Conservation (phyloP, 2,113 vertebrate genomes). For the Charina bottae region DNA sequence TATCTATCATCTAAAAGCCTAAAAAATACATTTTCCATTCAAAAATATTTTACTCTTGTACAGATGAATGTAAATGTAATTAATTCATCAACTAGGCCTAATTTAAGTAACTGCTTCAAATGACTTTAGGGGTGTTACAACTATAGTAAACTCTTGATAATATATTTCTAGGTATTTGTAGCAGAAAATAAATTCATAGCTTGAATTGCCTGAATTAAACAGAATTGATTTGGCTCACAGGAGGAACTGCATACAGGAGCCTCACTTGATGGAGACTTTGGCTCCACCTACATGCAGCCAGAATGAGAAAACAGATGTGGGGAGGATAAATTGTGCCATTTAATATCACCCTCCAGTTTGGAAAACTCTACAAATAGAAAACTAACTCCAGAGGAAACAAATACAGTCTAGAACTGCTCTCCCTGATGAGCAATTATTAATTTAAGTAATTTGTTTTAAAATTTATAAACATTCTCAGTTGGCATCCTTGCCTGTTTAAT, state of each 20-base stretch:
- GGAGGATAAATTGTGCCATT: too few species aligned
- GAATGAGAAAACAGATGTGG: neutral
- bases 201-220: neutral
- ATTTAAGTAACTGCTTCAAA: neutral
- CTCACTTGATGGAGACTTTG: neutral
- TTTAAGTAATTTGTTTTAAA: neutral
- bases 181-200: neutral
- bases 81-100: neutral
- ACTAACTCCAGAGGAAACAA: neutral
- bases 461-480: neutral
- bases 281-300: neutral
- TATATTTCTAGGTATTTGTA: neutral
- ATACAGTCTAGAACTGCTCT: neutral
- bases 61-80: neutral
- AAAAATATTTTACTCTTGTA: neutral
- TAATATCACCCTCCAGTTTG: neutral
- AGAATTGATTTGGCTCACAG: neutral
- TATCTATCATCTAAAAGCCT: neutral
- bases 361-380: neutral
- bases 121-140: neutral
- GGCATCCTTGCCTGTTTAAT: neutral
- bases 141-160: neutral
- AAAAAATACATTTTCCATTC: neutral
- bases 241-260: neutral
- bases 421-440: neutral